These are phyloP conservation scores for Mobula birostris DNA, from an alignment of 2,113 vertebrate genomes.

Conservation along the genomic window DNA sequence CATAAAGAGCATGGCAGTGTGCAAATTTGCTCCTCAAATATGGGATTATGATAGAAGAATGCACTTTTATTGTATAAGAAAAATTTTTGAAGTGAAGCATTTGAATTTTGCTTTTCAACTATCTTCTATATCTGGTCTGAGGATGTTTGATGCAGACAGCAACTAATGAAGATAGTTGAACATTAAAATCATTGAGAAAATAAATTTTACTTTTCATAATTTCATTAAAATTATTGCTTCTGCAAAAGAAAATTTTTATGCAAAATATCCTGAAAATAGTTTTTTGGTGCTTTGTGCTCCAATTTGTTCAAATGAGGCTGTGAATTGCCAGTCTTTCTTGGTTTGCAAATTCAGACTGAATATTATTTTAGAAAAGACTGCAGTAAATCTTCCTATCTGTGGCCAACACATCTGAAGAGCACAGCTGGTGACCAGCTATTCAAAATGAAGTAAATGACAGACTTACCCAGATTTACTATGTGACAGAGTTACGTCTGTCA, in stretches of 20 bases:
- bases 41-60: not conserved
- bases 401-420: too few relatives aligned
- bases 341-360: not conserved
- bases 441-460: too few relatives aligned
- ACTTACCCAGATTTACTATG: too few relatives aligned
- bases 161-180: not conserved
- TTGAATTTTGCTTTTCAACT: not conserved
- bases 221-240: not conserved
- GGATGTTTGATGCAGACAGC: not conserved
- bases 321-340: not conserved
- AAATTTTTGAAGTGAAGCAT: not conserved
- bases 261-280: not conserved
- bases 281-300: not conserved
- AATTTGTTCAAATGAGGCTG: not conserved
- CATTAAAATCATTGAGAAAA: not conserved
- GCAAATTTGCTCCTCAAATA: not conserved
- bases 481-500: too few relatives aligned
- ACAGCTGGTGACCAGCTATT: too few relatives aligned
- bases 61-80: not conserved
- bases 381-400: too few relatives aligned
- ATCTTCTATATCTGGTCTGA: not conserved
- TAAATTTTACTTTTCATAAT: slow-evolving; percentile 6
- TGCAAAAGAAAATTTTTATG: not conserved
- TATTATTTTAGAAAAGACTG: not conserved
- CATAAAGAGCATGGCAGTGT: not conserved